Conservation (phyloP, 2,797 vertebrate species). For the Halcyon smyrnensis region DNA sequence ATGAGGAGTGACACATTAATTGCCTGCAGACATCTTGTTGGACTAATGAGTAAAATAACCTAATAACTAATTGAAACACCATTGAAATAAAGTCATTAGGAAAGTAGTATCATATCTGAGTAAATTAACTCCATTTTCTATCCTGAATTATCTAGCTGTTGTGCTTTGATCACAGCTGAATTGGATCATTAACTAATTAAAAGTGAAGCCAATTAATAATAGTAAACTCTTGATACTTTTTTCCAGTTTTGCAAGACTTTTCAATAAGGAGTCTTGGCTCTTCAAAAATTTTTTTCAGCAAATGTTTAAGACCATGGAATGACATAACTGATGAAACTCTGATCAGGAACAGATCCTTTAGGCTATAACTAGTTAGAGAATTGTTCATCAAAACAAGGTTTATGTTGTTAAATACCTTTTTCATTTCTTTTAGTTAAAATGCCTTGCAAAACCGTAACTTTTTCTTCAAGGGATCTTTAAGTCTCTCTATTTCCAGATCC, state of each 20-base stretch:
- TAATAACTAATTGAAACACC: constrained; percentile 66
- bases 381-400: not conserved
- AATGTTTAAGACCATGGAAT: not conserved
- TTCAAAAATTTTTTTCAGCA: not conserved
- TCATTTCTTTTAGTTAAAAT: not conserved
- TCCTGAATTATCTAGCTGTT: constrained; percentile 65
- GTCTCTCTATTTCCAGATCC: not conserved
- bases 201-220: constrained; percentile 66
- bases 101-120: constrained; percentile 64
- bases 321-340: not conserved
- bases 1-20: constrained; percentile 39
- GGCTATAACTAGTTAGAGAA: not conserved
- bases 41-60: constrained; percentile 68
- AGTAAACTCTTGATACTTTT: not conserved
- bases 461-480: not conserved
- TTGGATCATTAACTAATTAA: constrained; percentile 71
- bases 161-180: constrained; percentile 74
- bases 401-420: not conserved
- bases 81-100: constrained; percentile 70
- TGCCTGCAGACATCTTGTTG: constrained; percentile 56
- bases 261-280: not conserved
- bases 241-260: not conserved
- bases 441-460: not conserved
- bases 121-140: constrained; percentile 68
- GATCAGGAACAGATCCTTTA: not conserved